These are phyloP conservation scores for Chroicocephalus ridibundus DNA, from an alignment of 2,113 vertebrate species.

Conservation along the genomic window DNA sequence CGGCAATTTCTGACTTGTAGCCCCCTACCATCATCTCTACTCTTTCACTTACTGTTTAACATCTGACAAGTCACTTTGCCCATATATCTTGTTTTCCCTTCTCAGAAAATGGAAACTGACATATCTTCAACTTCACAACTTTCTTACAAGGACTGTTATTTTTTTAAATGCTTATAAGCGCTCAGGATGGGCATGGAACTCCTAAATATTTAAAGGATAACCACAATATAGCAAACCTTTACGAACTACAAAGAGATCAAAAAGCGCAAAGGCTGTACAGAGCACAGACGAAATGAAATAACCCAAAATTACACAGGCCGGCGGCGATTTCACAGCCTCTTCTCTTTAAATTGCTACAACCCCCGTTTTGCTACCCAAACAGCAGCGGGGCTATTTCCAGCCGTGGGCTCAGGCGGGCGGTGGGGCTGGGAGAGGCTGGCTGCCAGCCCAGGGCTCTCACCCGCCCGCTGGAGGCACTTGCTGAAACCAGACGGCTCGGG, in stretches of 20 bases:
- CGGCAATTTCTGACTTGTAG: not conserved
- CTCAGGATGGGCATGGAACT: not conserved
- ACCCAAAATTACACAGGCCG: not conserved
- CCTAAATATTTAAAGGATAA: constrained; percentile 17
- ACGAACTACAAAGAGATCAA: not conserved
- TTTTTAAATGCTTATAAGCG: not conserved
- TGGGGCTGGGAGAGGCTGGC: not conserved
- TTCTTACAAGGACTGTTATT: not conserved
- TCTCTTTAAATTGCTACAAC: not conserved
- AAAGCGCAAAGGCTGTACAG: not conserved
- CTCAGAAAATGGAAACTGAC: not conserved
- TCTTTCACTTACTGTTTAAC: not conserved
- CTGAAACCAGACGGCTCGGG: not conserved
- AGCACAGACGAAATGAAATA: not conserved
- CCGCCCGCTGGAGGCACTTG: not conserved
- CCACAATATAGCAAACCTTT: not conserved
- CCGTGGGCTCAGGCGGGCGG: not conserved
- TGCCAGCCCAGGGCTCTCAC: not conserved
- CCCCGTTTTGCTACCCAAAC: not conserved
- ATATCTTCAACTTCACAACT: not conserved
- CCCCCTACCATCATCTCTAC: not conserved
- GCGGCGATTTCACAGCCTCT: not conserved
- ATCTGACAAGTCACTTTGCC: not conserved
- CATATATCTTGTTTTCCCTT: not conserved
- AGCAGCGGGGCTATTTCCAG: not conserved